Base-by-base conservation (phyloP, 2,888 invertebrate genomes). In the Andricus curvator region DNA sequence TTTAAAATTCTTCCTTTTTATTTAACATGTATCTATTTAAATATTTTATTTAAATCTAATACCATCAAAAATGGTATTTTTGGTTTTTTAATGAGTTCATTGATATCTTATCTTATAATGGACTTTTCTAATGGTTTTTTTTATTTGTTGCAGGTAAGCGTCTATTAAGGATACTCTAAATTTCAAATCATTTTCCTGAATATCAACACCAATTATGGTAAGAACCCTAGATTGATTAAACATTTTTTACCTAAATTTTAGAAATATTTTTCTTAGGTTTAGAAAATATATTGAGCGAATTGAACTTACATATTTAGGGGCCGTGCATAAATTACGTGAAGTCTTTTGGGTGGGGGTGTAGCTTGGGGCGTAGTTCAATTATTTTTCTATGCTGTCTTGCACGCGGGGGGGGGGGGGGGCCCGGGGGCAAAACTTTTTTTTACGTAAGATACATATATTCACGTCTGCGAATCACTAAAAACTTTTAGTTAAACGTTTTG, bases 71-170 rank as follows among this genome's bases (percentile, higher is more conserved):
- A 20, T 51, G 2, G n/a, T 48, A 17, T 56, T 56, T 9, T 20
- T 56, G n/a, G 1, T 2, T n/a, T n/a, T 22, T 62, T 25, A 62
- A 25, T 62, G 3, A n/a, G 5, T 62, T 25, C 15, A 62, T 62
- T 29, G 2, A 15, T 62, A 62, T 9, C 25, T 25, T 56, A 56
- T 56, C n/a, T 62, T 25, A 5, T 48, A 25, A 62, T 25, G 15
- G 25, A 2, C 25, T 6, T 25, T 25, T 25, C 4, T 6, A 62
- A 6, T 6, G 15, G 4, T 25, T 25, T 25, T 70, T 29, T 48
- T 25, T 70, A 17, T 74, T 33, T 74, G 70, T 74, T 74, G 11
- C 33, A 74, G 70, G 70, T 70, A 70, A 70, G 51, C 48, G 4
- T 48, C 29, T 25, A 67, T 62, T 25, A 25, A n/a, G 66, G 37